Percentiles rank a stretch among this genome's conserved stretches.
These are phyloP conservation scores for Tridacna crocea DNA, from an alignment of 2,888 invertebrate species.

Conservation along the genomic window DNA sequence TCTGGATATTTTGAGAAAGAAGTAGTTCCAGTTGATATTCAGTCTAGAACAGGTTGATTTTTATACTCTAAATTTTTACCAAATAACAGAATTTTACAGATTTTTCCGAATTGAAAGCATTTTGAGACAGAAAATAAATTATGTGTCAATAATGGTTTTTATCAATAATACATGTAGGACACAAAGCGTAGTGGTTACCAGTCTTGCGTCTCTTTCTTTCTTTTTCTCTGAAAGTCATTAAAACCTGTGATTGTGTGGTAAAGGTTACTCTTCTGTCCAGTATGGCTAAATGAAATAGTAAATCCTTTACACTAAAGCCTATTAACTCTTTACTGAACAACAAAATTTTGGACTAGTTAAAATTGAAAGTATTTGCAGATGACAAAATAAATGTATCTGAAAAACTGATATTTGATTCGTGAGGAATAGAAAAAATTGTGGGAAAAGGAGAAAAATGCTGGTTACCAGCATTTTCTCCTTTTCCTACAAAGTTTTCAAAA, in stretches of 20 bases:
- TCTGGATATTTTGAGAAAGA: conserved; percentile 89
- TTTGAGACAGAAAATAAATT: neutral
- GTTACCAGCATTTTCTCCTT: too few species aligned
- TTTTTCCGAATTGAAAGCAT: neutral
- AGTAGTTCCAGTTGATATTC: conserved; percentile 88
- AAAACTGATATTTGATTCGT: neutral
- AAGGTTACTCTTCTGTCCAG: too few species aligned
- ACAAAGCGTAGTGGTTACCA: conserved; percentile 43
- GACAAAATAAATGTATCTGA: too few species aligned
- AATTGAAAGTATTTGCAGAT: too few species aligned
- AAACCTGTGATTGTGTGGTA: too few species aligned
- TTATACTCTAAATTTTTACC: neutral
- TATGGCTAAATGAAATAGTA: too few species aligned
- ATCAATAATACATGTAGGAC: neutral
- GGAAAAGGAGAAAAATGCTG: too few species aligned
- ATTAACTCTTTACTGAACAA: neutral
- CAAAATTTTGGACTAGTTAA: too few species aligned
- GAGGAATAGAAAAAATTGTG: too few species aligned
- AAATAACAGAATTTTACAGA: neutral
- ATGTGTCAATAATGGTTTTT: neutral
- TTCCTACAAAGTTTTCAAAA: too few species aligned
- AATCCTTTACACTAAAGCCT: neutral
- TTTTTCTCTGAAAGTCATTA: too few species aligned
- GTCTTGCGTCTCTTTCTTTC: too few species aligned
- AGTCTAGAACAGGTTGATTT: conserved; percentile 83